These are phyloP conservation scores for Vipera latastei DNA, from an alignment of 2,797 vertebrate genomes.

Conservation along the genomic window DNA sequence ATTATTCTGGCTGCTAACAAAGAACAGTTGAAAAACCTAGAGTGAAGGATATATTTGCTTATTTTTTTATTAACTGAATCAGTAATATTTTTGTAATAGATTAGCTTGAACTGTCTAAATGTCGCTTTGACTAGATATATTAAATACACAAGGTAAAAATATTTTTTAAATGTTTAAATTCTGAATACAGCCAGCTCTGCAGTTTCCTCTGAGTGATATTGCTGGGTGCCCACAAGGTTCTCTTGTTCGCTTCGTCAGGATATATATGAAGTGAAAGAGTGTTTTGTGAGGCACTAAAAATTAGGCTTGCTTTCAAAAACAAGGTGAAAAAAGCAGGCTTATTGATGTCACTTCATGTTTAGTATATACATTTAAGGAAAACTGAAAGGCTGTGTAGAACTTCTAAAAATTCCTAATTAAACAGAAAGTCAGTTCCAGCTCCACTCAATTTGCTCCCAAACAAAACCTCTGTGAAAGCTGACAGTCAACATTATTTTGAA, in stretches of 20 bases:
- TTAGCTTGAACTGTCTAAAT: neutral
- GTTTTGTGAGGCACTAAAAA: slow-evolving; percentile 11
- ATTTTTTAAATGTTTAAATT: neutral
- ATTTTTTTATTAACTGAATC: neutral
- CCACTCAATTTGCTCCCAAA: neutral
- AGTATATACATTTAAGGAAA: neutral
- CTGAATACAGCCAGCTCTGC: neutral
- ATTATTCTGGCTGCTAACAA: neutral
- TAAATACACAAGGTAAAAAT: neutral
- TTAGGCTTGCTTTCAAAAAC: neutral
- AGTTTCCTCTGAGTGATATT: neutral
- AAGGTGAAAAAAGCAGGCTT: neutral
- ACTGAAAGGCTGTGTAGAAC: neutral
- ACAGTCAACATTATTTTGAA: neutral
- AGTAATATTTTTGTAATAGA: neutral
- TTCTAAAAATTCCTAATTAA: slow-evolving; percentile 26
- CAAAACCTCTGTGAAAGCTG: neutral
- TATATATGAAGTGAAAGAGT: neutral
- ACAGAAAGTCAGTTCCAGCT: slow-evolving; percentile 9
- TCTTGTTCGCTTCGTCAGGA: slow-evolving; percentile 13
- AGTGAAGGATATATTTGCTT: neutral
- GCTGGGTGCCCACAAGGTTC: slow-evolving; percentile 11
- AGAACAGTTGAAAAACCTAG: neutral
- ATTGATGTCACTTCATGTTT: neutral
- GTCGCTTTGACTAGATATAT: neutral